These are phyloP conservation scores for Dastarcus helophoroides DNA, from an alignment of 2,888 invertebrate species.

Conservation along the genomic window DNA sequence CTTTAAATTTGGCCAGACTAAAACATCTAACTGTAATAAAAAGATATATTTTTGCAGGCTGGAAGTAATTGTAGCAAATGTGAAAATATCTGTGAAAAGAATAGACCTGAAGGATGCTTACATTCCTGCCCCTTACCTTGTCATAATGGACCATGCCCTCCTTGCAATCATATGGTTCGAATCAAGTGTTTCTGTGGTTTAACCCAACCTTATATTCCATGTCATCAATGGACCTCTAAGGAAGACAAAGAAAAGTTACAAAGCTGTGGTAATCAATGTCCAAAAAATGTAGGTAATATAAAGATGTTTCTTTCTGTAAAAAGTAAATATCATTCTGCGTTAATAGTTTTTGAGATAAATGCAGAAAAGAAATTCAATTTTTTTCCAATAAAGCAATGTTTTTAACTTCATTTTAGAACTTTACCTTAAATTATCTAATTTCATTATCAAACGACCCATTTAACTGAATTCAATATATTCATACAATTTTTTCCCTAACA, in stretches of 20 bases:
- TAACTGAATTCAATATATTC: too few species aligned
- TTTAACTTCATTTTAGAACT: too few species aligned
- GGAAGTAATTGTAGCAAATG: constrained; percentile 47
- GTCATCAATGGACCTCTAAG: constrained; percentile 51
- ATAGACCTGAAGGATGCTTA: constrained; percentile 59
- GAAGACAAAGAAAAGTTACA: constrained; percentile 35
- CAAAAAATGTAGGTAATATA: constrained; percentile 64
- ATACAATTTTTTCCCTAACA: too few species aligned
- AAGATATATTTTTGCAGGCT: constrained; percentile 23
- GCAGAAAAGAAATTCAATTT: too few species aligned
- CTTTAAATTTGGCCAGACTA: too few species aligned
- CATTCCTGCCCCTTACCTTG: constrained; percentile 63
- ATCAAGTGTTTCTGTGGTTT: constrained; percentile 74
- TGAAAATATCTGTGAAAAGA: constrained; percentile 46
- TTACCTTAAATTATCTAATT: too few species aligned
- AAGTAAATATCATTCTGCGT: too few species aligned
- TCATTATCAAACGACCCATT: too few species aligned
- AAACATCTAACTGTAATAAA: background rate
- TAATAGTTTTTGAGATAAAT: too few species aligned
- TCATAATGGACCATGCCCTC: constrained; percentile 62
- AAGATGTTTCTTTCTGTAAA: too few species aligned
- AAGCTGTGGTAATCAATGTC: constrained; percentile 74
- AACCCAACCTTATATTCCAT: constrained; percentile 62
- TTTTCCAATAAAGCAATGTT: too few species aligned
- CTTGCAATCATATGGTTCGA: constrained; percentile 59